phyloP scores from a whole-genome alignment of 92 coral and sea anemone species.

The Palythoa grandiflora region DNA sequence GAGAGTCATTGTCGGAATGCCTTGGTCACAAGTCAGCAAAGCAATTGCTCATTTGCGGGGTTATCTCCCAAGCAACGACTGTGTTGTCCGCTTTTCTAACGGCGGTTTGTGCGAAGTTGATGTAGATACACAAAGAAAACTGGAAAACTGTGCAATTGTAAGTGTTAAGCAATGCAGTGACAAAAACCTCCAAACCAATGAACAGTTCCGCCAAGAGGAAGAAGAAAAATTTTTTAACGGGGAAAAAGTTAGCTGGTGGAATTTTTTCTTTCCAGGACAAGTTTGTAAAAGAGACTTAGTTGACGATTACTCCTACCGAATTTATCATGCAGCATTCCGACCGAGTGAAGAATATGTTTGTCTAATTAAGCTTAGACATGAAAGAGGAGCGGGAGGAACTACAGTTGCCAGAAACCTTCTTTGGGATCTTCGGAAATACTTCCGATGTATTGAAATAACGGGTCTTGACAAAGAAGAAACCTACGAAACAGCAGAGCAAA shows the following conservation, averaged over 20 bases:
- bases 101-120: neutral
- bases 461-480: conserved; percentile 35
- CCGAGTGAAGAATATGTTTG: conserved; percentile 54
- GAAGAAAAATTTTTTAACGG: conserved; percentile 39
- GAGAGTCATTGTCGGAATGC: conserved; percentile 50
- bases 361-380: conserved; percentile 48
- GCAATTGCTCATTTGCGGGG: conserved; percentile 41
- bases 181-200: conserved; percentile 13
- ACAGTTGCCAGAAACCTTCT: conserved; percentile 62
- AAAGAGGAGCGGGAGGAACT: conserved; percentile 70
- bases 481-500: conserved; percentile 39
- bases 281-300: conserved; percentile 45
- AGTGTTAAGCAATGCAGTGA: conserved; percentile 34
- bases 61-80: conserved; percentile 36
- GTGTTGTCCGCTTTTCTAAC: conserved; percentile 47
- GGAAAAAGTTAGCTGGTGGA: conserved; percentile 45
- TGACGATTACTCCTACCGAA: conserved; percentile 1
- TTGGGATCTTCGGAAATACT: conserved; percentile 61
- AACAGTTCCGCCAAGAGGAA: conserved; percentile 33
- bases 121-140: conserved; percentile 34
- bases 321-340: conserved; percentile 1
- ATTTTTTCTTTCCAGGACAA: conserved; percentile 46
- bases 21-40: conserved; percentile 44
- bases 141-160: conserved; percentile 40
- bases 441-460: conserved; percentile 41